Evolutionary conservation across 1,140 invertebrate genomes (phyloP), one percentile per base, ranked within the genome.

Genomic region (Fragariocoptes setiger): DNA sequence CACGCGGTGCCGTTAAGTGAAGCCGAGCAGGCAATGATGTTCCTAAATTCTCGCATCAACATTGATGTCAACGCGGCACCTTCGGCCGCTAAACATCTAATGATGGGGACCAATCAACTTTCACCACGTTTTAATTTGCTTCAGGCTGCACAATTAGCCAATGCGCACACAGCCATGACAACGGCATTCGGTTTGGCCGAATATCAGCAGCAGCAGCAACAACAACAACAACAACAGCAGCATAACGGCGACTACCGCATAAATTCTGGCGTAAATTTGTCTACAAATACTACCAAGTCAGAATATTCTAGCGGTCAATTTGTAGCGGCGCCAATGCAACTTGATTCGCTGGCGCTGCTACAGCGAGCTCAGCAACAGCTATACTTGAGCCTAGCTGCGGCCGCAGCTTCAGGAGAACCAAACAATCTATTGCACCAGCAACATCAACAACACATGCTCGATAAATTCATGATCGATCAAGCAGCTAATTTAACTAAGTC

Each of bases 151-250:
- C 8, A 31, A 31, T 31, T 8, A 8, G 25, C 8, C 8, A 8
- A 8, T 31, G 25, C 8, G 25, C 25, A n/a, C 20, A 3, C 18
- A 35, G 0, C 19, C 20, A 20, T 35, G 13, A 15, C 41, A 40
- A 19, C 37, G 12, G 0, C 16, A 3, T 2, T 41, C 20, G 3
- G 16, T 20, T 4, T 21, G 25, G 13, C 25, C 20, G 3, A n/a
- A 3, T 19, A 20, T 21, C 16, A 35, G 22, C 38, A 38, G 38
- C 25, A 21, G 36, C 16, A 44, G 35, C 38, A 42, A 36, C 35
- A 37, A 36, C 5, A 35, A 31, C 16, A 44, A 39, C 39, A 42
- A 40, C 21, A 40, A 21, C 39, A 17, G 21, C 19, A 16, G 16
- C 12, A 17, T n/a, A 31, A 8, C 25, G n/a, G 25, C 25, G 8